These are phyloP conservation scores for Thymelicus acteon DNA, from an alignment of 2,888 invertebrate species.

Conservation along the genomic window DNA sequence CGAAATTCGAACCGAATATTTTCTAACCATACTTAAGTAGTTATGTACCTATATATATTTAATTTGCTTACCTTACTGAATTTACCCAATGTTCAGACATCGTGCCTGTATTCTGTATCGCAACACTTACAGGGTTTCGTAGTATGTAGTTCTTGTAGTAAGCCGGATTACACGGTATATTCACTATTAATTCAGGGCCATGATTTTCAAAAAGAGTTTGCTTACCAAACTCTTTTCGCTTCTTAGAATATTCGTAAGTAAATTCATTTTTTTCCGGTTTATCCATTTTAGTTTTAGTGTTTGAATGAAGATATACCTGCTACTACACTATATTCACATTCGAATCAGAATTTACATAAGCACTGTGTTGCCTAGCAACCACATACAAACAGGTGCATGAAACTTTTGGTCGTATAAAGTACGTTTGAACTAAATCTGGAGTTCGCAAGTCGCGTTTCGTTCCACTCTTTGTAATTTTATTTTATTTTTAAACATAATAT, in stretches of 20 bases:
- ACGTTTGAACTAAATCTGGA: no score
- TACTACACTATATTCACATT: no score
- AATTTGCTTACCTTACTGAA: slow-evolving; percentile 73
- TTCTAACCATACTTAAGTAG: no score
- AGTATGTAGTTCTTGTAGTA: slow-evolving; percentile 81
- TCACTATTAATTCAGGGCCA: slow-evolving; percentile 86
- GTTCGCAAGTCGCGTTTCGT: no score
- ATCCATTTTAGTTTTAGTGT: slow-evolving; percentile 57
- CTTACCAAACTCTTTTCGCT: slow-evolving; percentile 88
- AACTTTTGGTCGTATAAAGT: no score
- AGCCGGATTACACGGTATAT: slow-evolving; percentile 86
- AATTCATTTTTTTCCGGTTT: slow-evolving; percentile 71
- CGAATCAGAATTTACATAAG: no score
- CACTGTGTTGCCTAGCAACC: no score
- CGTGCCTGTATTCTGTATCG: slow-evolving; percentile 85
- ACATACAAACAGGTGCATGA: no score
- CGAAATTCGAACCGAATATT: no score
- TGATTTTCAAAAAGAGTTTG: slow-evolving; percentile 89
- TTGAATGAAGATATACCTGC: neutral
- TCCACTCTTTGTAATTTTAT: no score
- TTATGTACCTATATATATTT: neutral
- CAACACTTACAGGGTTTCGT: slow-evolving; percentile 86
- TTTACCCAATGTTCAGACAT: slow-evolving; percentile 88
- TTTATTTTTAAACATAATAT: no score
- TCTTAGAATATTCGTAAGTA: slow-evolving; percentile 86